Evolutionary conservation across 2,797 vertebrate species (phyloP).

Genomic region (Ammospiza maritima): DNA sequence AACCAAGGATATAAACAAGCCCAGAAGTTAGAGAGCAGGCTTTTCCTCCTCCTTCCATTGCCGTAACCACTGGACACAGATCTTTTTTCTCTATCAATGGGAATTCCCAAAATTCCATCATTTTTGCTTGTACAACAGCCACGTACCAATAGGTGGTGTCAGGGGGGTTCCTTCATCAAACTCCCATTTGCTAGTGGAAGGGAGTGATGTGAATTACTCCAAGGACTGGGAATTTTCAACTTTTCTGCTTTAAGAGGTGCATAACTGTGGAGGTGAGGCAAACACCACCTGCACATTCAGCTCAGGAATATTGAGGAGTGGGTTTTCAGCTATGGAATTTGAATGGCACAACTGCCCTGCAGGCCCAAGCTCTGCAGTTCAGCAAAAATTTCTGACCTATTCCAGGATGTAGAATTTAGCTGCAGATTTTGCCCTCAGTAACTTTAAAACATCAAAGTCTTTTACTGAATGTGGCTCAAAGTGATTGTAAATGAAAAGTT

Average conservation of each 20-base stretch:
- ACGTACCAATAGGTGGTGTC: not conserved
- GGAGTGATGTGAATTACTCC: not conserved
- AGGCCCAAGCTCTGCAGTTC: not conserved
- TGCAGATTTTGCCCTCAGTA: not conserved
- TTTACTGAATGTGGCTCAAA: not conserved
- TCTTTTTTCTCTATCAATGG: not conserved
- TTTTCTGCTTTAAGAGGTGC: not conserved
- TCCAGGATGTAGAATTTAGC: not conserved
- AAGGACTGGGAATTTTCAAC: fast-evolving
- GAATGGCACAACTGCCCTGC: fast-evolving
- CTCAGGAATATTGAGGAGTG: not conserved
- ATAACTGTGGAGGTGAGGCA: not conserved
- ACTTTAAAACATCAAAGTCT: not conserved
- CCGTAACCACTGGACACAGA: not conserved
- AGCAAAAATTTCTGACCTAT: not conserved
- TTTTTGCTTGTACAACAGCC: not conserved
- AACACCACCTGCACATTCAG: not conserved
- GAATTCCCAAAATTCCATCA: not conserved
- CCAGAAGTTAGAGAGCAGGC: not conserved
- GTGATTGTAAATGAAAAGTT: not conserved
- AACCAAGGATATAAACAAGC: not conserved
- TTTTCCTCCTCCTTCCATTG: not conserved
- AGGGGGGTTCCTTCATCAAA: not conserved
- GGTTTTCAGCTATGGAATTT: not conserved
- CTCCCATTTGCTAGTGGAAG: not conserved